Evolutionary conservation across 2,797 vertebrate genomes (phyloP).

Genomic region (Limnodromus scolopaceus): DNA sequence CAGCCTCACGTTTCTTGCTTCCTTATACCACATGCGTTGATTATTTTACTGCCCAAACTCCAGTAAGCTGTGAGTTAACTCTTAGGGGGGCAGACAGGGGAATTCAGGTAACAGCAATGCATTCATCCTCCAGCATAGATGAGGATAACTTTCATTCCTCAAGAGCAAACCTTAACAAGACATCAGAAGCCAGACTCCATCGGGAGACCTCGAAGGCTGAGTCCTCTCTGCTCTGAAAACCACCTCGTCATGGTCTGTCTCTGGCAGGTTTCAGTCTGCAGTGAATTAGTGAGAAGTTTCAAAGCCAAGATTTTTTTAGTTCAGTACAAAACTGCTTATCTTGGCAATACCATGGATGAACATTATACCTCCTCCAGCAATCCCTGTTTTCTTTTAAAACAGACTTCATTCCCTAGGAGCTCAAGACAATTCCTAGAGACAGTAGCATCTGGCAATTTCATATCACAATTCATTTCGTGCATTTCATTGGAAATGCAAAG

Average conservation of each 20-base stretch:
- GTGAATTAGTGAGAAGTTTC: neutral
- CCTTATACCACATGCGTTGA: neutral
- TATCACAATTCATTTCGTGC: neutral
- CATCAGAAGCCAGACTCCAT: neutral
- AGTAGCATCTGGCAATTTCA: neutral
- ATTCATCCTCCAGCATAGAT: neutral
- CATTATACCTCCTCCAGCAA: neutral
- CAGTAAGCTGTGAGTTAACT: neutral
- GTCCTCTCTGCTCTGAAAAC: neutral
- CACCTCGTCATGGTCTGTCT: fast-evolving
- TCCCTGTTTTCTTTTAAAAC: neutral
- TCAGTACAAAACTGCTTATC: neutral
- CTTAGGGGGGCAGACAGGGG: fast-evolving
- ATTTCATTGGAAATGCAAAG: neutral
- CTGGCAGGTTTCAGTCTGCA: neutral
- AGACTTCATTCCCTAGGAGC: neutral
- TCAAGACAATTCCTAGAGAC: neutral
- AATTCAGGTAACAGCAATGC: neutral
- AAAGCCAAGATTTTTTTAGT: neutral
- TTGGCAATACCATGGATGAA: neutral
- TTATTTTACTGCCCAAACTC: neutral
- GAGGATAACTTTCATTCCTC: neutral
- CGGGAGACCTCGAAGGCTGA: neutral
- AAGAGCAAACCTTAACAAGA: neutral
- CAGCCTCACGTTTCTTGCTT: neutral